These are phyloP conservation scores for Mythimna pallens DNA, from an alignment of 2,888 invertebrate species.

Conservation along the genomic window DNA sequence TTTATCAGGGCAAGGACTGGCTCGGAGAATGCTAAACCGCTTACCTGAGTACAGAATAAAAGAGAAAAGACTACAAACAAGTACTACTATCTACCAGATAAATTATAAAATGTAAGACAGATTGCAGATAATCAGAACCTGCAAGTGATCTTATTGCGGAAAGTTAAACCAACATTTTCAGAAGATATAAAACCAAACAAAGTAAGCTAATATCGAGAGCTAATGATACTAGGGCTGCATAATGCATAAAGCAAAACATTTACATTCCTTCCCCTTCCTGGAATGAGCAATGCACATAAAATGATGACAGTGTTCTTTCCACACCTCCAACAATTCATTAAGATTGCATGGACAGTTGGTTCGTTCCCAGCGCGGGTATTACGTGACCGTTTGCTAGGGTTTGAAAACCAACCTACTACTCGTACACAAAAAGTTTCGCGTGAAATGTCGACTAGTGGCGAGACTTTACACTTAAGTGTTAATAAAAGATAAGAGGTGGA, in stretches of 20 bases:
- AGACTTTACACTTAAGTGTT: constrained; percentile 51
- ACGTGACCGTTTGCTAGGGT: constrained; percentile 36
- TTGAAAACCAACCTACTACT: background rate
- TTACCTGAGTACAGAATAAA: constrained; percentile 6
- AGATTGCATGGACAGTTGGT: constrained; percentile 49
- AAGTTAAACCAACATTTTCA: background rate
- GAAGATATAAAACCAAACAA: background rate
- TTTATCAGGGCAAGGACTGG: constrained; percentile 42
- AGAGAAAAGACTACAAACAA: constrained; percentile 1
- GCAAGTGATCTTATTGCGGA: background rate
- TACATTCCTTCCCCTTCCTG: constrained; percentile 11
- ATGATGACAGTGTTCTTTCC: constrained; percentile 41
- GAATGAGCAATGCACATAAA: constrained; percentile 23
- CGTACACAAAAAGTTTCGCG: constrained; percentile 41
- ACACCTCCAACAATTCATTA: constrained; percentile 49
- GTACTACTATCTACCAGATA: background rate
- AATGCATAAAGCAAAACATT: constrained; percentile 36
- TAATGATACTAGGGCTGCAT: constrained; percentile 31
- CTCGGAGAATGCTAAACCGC: constrained; percentile 15
- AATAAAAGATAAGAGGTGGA: constrained; percentile 43
- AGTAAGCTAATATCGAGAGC: background rate
- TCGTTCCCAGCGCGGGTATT: constrained; percentile 37
- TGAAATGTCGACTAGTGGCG: constrained; percentile 45
- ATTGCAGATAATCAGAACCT: background rate
- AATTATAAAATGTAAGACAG: background rate